Base-by-base conservation (phyloP, 2,888 invertebrate species). In the Achlya flavicornis region DNA sequence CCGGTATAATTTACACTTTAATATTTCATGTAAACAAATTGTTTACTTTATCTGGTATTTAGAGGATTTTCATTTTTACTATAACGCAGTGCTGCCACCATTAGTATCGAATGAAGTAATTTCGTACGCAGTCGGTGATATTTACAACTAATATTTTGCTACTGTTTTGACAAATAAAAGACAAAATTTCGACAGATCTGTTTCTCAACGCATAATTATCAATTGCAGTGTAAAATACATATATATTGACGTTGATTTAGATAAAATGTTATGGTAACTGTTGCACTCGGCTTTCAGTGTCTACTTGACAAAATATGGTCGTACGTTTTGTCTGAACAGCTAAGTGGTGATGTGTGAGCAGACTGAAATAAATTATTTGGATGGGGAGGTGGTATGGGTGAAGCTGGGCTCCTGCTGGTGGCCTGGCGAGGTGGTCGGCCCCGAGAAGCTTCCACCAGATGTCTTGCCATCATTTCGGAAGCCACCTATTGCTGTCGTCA, bases 321-420 rank as follows among this genome's bases (percentile, higher is more conserved):
- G 92, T 91, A 86, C 88, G 79, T 87, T 88, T 87, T 79, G 87
- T 77, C 84, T 92, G 87, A 92, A 86, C 80, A 83, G 80, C 81
- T 81, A 80, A 83, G 86, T 89, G 87, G 91, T 88, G 90, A 96
- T 96, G 96, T 95, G 96, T 92, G 96, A 96, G 80, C 95, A 96
- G 91, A 95, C 95, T 78, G 94, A 95, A 91, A 94, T 95, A 75
- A 91, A 86, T 81, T 97, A 96, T 90, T 92, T 94, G 77, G 96
- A 96, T 76, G 97, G 97, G 63, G 97, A 97, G 80, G 94, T 97
- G 78, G 97, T 97, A 70, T 98, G 97, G 97, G 97, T 97, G 26
- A 97, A 97, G 88, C 89, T 97, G 69, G 96, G 97, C 53, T 94
- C 95, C 57, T 96, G 95, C 79, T 98, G 97, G 97, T 98, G 98